phyloP scores from a whole-genome alignment of 2,888 invertebrate genomes.

The Drosophila austrosaltans region DNA sequence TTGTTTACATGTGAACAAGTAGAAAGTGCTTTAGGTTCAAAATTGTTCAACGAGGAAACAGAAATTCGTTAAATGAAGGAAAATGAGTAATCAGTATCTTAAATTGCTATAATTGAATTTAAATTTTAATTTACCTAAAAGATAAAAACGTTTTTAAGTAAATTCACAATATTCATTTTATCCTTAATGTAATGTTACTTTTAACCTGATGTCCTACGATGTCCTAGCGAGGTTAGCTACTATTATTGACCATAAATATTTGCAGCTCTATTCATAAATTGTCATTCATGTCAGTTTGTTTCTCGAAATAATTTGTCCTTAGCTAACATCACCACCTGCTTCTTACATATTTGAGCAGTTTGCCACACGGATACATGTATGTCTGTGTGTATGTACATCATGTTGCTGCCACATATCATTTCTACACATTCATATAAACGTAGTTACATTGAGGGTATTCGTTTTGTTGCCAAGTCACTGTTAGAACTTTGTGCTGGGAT shows the following conservation, averaged over 20 bases:
- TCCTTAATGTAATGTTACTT: too few species aligned
- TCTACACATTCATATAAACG: not conserved
- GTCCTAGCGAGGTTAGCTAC: not conserved
- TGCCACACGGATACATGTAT: not conserved
- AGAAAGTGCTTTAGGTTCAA: too few species aligned
- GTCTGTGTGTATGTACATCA: not conserved
- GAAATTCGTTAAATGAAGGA: too few species aligned
- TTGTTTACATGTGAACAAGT: too few species aligned
- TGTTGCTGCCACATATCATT: conserved; percentile 7
- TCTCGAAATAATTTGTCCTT: conserved; percentile 4
- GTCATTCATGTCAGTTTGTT: conserved; percentile 4
- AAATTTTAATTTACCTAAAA: too few species aligned
- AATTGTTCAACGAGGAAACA: too few species aligned
- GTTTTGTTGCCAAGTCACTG: conserved; percentile 58
- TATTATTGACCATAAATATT: conserved; percentile 4
- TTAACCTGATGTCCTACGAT: not conserved
- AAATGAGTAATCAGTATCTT: too few species aligned
- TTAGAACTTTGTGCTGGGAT: conserved; percentile 51
- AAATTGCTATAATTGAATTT: too few species aligned
- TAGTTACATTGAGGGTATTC: not conserved
- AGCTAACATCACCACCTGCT: conserved; percentile 1
- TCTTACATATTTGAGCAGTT: conserved; percentile 2
- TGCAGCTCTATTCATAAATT: conserved; percentile 1
- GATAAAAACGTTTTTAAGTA: too few species aligned
- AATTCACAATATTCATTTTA: too few species aligned